Evolutionary conservation across 2,888 invertebrate species (phyloP).

Genomic region (Mythimna impura): DNA sequence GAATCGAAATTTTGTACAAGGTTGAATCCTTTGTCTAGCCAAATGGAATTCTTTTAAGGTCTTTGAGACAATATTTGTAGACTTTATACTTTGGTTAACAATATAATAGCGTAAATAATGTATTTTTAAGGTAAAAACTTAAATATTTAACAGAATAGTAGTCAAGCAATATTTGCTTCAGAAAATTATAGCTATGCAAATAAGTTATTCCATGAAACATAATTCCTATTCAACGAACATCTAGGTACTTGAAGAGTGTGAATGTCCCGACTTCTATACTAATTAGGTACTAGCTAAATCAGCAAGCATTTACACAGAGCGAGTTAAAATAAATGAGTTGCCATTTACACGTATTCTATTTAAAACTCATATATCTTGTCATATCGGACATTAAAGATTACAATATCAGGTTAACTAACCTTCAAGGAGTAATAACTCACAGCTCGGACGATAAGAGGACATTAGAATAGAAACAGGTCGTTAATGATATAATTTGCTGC

Average conservation of each 20-base stretch:
- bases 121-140: not conserved
- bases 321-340: not conserved
- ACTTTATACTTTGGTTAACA: not conserved
- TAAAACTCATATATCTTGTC: not conserved
- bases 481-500: conserved; percentile 3
- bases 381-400: conserved; percentile 10
- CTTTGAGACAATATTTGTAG: not conserved
- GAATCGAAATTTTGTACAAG: conserved; percentile 2
- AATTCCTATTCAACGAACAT: not conserved
- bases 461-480: conserved; percentile 30
- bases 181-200: not conserved
- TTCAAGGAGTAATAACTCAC: conserved; percentile 22
- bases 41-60: not conserved
- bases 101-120: not conserved
- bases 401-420: conserved; percentile 15
- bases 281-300: conserved; percentile 5
- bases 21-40: conserved; percentile 15
- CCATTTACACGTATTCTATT: not conserved
- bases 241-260: not conserved
- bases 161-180: not conserved
- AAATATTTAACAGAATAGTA: not conserved
- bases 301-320: not conserved
- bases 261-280: not conserved
- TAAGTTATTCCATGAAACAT: not conserved
- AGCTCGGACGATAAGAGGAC: conserved; percentile 10